A percentile compares a stretch with the other conserved stretches of the same genome.
Evolutionary conservation across 2,113 vertebrate genomes (phyloP).

Genomic region (Thomomys bottae): DNA sequence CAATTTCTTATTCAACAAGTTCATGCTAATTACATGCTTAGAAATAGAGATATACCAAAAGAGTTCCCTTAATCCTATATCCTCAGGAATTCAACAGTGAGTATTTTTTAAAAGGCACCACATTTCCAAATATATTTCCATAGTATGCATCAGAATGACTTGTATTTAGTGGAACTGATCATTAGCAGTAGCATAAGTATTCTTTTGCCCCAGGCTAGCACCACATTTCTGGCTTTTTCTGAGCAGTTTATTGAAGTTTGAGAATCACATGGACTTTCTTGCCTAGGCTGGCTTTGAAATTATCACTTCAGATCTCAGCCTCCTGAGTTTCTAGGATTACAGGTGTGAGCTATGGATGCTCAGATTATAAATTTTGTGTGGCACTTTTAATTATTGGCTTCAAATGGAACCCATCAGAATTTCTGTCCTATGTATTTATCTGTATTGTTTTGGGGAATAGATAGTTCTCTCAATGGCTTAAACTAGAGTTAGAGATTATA

Average conservation of each 20-base stretch:
- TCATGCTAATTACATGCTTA: not conserved
- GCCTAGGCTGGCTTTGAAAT: too few relatives aligned
- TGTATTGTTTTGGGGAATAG: not conserved
- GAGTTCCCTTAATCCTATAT: not conserved
- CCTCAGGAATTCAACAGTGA: not conserved
- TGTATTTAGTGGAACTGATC: not conserved
- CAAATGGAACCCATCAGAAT: not conserved
- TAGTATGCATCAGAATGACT: not conserved
- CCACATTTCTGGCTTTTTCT: too few relatives aligned
- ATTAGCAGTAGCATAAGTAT: not conserved
- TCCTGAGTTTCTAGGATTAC: too few relatives aligned
- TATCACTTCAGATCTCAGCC: too few relatives aligned
- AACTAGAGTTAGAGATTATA: not conserved
- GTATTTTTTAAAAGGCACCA: not conserved
- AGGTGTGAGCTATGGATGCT: too few relatives aligned
- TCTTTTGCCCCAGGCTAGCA: too few relatives aligned
- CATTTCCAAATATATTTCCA: not conserved
- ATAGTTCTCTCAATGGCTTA: slow-evolving; percentile 11
- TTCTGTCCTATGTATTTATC: slow-evolving; percentile 16
- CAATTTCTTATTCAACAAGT: not conserved
- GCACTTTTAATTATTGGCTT: not conserved
- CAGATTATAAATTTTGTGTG: too few relatives aligned
- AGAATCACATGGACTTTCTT: too few relatives aligned
- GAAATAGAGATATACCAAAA: not conserved
- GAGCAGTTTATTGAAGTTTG: too few relatives aligned